Evolutionary conservation across 2,113 vertebrate genomes (phyloP).

Genomic region (Siphamia tubifer): DNA sequence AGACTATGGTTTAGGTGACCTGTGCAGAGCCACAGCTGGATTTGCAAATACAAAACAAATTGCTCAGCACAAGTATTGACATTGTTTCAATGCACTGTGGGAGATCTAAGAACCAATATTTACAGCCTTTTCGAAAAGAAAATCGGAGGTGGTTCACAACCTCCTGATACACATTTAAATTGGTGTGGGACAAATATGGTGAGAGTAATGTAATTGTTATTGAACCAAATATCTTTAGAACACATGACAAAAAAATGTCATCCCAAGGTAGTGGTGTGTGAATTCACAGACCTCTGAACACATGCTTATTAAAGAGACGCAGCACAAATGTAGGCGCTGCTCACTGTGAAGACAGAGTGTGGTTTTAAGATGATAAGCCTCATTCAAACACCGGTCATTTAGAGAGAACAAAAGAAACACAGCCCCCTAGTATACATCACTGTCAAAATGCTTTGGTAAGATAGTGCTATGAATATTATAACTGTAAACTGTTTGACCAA

Average conservation of each 20-base stretch:
- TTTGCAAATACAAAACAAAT: slow-evolving; percentile 76
- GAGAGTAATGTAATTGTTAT: slow-evolving; percentile 24
- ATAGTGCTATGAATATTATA: not conserved
- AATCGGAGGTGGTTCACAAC: slow-evolving; percentile 31
- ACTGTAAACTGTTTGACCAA: not conserved
- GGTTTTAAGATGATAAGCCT: not conserved
- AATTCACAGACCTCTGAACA: not conserved
- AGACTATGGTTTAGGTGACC: slow-evolving; percentile 28
- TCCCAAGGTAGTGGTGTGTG: not conserved
- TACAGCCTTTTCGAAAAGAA: slow-evolving; percentile 43
- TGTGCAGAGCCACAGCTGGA: slow-evolving; percentile 64
- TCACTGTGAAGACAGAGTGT: not conserved
- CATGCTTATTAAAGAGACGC: not conserved
- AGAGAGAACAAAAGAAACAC: slow-evolving; percentile 6
- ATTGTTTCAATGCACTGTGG: slow-evolving; percentile 31
- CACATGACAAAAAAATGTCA: not conserved
- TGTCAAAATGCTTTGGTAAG: not conserved
- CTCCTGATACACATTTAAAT: not conserved
- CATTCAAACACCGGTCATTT: not conserved
- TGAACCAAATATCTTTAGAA: slow-evolving; percentile 15
- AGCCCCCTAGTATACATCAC: not conserved
- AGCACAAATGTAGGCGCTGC: not conserved
- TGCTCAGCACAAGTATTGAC: slow-evolving; percentile 48
- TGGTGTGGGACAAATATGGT: slow-evolving; percentile 12
- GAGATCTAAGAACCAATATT: slow-evolving; percentile 36